phyloP scores from a whole-genome alignment of 2,888 invertebrate genomes.

The Agrypnus murinus region DNA sequence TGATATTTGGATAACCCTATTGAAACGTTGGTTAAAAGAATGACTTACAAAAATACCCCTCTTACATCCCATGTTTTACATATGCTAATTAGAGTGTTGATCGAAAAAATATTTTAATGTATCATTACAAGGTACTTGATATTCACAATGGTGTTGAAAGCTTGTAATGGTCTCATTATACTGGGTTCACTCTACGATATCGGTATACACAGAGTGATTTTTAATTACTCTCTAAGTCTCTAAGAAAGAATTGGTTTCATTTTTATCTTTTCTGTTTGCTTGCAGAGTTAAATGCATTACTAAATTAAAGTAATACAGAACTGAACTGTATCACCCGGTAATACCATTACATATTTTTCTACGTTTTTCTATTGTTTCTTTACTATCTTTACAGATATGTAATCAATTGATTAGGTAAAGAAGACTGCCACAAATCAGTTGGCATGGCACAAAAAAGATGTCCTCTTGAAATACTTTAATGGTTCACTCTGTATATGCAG shows the following conservation, averaged over 20 bases:
- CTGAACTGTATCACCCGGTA: too few relatives aligned
- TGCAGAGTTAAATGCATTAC: too few relatives aligned
- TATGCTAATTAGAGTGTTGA: slow-evolving; percentile 52
- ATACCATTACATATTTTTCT: too few relatives aligned
- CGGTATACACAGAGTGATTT: slow-evolving; percentile 23
- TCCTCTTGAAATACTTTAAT: too few relatives aligned
- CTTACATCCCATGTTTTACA: slow-evolving; percentile 43
- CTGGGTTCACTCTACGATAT: slow-evolving; percentile 27
- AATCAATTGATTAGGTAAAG: too few relatives aligned
- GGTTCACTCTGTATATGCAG: slow-evolving; percentile 6
- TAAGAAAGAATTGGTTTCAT: too few relatives aligned
- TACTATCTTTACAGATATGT: too few relatives aligned
- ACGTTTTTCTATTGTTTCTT: too few relatives aligned
- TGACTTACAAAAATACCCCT: slow-evolving; percentile 49
- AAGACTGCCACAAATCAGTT: too few relatives aligned
- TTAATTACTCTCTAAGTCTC: slow-evolving; percentile 5
- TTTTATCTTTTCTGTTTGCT: too few relatives aligned
- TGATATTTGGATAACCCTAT: slow-evolving; percentile 45
- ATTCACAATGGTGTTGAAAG: slow-evolving; percentile 54
- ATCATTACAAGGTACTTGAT: slow-evolving; percentile 52
- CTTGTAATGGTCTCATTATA: slow-evolving; percentile 51
- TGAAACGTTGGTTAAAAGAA: slow-evolving; percentile 37
- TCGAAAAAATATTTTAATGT: slow-evolving; percentile 54
- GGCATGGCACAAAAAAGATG: too few relatives aligned
- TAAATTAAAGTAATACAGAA: too few relatives aligned